Conservation (phyloP, 1,140 invertebrate species). For the Triops cancriformis region DNA sequence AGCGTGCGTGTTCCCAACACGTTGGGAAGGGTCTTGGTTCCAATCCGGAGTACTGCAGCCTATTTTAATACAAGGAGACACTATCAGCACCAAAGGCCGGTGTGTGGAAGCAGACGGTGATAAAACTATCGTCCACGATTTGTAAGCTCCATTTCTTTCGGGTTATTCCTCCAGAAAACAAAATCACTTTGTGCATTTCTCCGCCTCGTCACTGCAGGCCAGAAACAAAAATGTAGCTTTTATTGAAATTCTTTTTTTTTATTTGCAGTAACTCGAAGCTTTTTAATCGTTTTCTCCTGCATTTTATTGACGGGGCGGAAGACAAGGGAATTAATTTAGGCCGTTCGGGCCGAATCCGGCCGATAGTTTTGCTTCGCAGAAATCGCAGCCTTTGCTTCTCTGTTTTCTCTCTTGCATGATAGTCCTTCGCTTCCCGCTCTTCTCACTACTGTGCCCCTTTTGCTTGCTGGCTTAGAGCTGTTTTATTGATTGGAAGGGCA, state of each 20-base stretch:
- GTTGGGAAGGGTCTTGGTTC: conserved; percentile 69
- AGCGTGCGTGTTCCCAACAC: conserved; percentile 57
- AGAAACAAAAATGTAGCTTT: background rate
- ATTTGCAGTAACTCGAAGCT: background rate
- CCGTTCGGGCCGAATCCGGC: background rate
- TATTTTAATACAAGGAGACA: conserved; percentile 57
- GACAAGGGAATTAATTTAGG: background rate
- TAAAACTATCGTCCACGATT: conserved; percentile 65
- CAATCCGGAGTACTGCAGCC: conserved; percentile 56
- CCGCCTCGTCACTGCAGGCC: background rate
- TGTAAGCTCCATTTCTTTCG: conserved; percentile 44
- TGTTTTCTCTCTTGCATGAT: background rate
- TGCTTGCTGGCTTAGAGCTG: conserved; percentile 8
- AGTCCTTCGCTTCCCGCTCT: background rate
- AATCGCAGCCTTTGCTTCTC: background rate
- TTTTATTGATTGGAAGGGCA: conserved; percentile 14
- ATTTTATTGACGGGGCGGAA: background rate
- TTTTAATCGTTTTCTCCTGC: background rate
- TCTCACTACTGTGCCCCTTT: conserved; percentile 11
- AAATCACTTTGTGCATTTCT: background rate
- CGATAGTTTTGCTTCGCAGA: background rate
- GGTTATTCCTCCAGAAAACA: background rate
- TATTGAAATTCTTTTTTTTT: background rate
- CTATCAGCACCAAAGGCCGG: conserved; percentile 63
- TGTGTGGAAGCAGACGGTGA: conserved; percentile 59